Conservation (phyloP, 2,797 vertebrate species). For the Rhinogobio ventralis region DNA sequence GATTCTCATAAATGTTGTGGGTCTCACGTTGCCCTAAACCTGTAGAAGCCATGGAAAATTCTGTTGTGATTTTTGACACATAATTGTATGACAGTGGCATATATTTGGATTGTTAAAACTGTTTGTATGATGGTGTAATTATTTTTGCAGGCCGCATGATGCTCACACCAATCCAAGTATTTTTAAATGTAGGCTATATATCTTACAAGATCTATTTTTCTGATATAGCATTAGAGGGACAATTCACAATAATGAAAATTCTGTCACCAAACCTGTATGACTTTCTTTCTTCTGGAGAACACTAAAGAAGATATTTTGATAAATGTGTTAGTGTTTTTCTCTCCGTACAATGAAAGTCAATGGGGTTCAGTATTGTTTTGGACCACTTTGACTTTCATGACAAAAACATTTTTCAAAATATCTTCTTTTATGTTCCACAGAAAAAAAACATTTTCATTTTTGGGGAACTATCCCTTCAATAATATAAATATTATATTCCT, state of each 20-base stretch:
- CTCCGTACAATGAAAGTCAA: neutral
- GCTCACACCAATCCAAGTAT: neutral
- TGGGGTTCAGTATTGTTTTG: neutral
- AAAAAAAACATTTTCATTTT: neutral
- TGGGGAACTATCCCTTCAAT: neutral
- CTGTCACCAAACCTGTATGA: neutral
- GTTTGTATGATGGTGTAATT: neutral
- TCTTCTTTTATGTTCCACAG: neutral
- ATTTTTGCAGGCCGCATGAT: neutral
- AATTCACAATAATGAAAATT: neutral
- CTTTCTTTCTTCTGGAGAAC: neutral
- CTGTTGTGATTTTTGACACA: neutral
- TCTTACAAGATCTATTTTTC: neutral
- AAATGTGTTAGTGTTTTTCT: neutral
- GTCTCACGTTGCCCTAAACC: conserved; percentile 3
- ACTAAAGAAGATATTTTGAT: neutral
- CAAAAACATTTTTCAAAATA: neutral
- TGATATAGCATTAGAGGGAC: neutral
- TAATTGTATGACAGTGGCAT: neutral
- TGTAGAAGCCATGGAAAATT: neutral
- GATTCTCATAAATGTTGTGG: conserved; percentile 3
- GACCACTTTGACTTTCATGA: neutral
- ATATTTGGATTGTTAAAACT: neutral
- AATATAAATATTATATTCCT: neutral
- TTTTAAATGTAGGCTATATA: neutral